Conservation (phyloP, 2,113 vertebrate species). For the Campylorhamphus procurvoides region DNA sequence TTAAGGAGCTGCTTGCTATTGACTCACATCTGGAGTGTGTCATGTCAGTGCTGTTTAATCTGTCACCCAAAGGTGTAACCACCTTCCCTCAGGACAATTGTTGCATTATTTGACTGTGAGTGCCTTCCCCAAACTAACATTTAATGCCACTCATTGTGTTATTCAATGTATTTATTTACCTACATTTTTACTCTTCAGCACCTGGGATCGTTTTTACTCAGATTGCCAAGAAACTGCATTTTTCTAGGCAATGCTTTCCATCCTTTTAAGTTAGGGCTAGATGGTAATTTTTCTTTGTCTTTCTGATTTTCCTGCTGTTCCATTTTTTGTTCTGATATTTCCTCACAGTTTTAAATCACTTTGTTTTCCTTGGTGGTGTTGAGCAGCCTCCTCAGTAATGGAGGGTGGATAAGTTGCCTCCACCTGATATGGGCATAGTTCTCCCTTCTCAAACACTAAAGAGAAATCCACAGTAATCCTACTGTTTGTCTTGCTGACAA, state of each 20-base stretch:
- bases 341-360: not conserved
- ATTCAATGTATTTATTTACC: not conserved
- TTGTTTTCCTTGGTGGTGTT: not conserved
- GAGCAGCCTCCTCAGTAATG: not conserved
- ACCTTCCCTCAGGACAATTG: not conserved
- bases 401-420: fast-evolving
- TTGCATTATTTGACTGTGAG: fast-evolving
- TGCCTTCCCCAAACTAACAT: not conserved
- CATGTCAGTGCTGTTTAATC: fast-evolving
- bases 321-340: not conserved
- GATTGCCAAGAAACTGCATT: not conserved
- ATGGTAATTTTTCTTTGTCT: too few species aligned
- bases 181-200: not conserved
- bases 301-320: not conserved
- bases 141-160: not conserved
- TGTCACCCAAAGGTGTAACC: not conserved
- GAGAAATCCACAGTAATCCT: not conserved
- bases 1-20: not conserved
- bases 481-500: not conserved
- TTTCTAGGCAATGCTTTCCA: not conserved
- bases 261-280: not conserved
- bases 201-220: not conserved
- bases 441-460: fast-evolving
- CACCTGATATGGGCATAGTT: not conserved
- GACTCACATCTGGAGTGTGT: not conserved